Evolutionary conservation across 1,140 invertebrate genomes (phyloP), one percentile per base, ranked within the genome.

Genomic region (Penaeus chinensis): DNA sequence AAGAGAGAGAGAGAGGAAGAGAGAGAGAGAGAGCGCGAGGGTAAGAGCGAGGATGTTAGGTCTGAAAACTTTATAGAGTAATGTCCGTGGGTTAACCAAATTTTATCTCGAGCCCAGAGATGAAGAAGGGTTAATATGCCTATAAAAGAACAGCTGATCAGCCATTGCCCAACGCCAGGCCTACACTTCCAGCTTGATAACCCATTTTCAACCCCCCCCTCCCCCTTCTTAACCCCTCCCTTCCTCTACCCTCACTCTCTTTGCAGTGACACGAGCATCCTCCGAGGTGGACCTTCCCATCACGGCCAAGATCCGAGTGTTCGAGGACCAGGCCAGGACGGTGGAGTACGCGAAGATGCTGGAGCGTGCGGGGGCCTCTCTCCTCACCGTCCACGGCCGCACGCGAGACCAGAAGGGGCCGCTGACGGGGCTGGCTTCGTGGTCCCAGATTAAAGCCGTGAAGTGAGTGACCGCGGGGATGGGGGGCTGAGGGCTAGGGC

Each of bases 341-440:
- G 94, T 99, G 69, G 80, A 89, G 82, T 90, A 90, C 63, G 90
- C 90, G 27, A 80, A 76, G 92, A 98, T 99, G 97, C 92, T 99
- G 78, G 98, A 99, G 93, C 92, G 93, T n/a, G 96, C 98, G 81
- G 99, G 99, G 13, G 98, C 97, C 91, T 95, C 95, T 92, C 94
- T 99, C 89, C 93, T 99, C 3, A 98, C 98, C 5, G 96, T 99
- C 19, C 99, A 99, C 93, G 99, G 99, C 0, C 93, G 99, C 88
- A 99, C 97, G 1, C 94, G 97, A 89, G 98, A 99, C 90, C 98
- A 99, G 93, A 99, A 99, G 92, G 99, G 99, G 77, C 95, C 96
- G 7, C 92, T 97, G 0, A 99, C 99, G 18, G 99, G 99, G 37
- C 91, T 99, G 81, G 98, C 99, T 42, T 96, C 96, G 93, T 99